Percentiles rank a stretch among this genome's conserved stretches.
Evolutionary conservation across 2,113 vertebrate genomes (phyloP).

Genomic region (Fulmarus glacialis): DNA sequence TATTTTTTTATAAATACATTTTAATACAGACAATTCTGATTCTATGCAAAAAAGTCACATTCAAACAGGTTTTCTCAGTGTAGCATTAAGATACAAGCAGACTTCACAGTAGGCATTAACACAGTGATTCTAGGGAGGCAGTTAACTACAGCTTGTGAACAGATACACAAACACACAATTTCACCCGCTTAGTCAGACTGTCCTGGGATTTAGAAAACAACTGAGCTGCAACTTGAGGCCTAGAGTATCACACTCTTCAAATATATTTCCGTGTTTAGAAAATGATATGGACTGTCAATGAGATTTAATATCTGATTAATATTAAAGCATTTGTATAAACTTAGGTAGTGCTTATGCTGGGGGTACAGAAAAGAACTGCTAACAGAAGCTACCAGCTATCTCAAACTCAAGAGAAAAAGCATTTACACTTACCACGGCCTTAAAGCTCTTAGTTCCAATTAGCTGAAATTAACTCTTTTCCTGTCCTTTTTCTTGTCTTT

Average conservation of each 20-base stretch:
- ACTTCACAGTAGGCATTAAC: conserved; percentile 33
- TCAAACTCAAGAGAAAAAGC: not conserved
- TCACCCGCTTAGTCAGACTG: not conserved
- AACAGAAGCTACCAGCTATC: not conserved
- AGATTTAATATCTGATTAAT: not conserved
- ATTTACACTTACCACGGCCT: not conserved
- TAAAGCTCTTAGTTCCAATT: not conserved
- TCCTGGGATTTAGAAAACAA: not conserved
- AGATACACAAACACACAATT: not conserved
- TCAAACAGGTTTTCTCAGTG: conserved; percentile 24
- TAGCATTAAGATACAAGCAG: not conserved
- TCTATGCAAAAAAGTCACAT: conserved; percentile 43
- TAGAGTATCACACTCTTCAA: not conserved
- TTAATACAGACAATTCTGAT: conserved; percentile 56
- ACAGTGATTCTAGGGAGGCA: not conserved
- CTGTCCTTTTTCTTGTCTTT: not conserved
- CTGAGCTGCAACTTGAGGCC: not conserved
- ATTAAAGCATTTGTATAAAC: not conserved
- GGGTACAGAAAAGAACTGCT: not conserved
- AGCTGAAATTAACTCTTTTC: not conserved
- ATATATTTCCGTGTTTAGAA: not conserved
- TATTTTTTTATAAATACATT: conserved; percentile 66
- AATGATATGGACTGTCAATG: not conserved
- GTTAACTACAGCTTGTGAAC: not conserved
- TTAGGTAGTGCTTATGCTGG: not conserved